These are phyloP conservation scores for Melolontha melolontha DNA, from an alignment of 2,888 invertebrate genomes.

Conservation along the genomic window DNA sequence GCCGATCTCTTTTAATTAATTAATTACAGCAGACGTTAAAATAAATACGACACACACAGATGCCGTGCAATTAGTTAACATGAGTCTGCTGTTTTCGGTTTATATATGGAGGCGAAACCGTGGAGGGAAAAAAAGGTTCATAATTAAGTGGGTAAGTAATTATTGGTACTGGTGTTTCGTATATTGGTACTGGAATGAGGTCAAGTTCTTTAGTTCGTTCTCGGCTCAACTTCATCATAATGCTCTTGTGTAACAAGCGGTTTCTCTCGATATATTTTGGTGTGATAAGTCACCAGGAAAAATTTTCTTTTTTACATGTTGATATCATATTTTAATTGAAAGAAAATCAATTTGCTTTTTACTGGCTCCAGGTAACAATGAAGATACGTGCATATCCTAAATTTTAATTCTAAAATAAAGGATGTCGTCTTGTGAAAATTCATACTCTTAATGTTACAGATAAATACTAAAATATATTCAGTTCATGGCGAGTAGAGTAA, in stretches of 20 bases:
- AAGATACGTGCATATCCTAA: too few species aligned
- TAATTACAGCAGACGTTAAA: constrained; percentile 30
- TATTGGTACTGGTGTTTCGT: constrained; percentile 25
- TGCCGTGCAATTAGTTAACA: constrained; percentile 34
- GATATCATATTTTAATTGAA: too few species aligned
- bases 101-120: constrained; percentile 30
- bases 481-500: too few species aligned
- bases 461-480: too few species aligned
- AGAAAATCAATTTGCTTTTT: too few species aligned
- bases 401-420: too few species aligned
- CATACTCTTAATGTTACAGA: too few species aligned
- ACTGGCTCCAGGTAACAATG: too few species aligned
- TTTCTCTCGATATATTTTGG: neutral
- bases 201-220: constrained; percentile 17
- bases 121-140: constrained; percentile 17
- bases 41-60: constrained; percentile 34
- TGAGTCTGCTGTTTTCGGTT: constrained; percentile 34
- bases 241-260: neutral
- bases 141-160: constrained; percentile 38
- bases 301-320: too few species aligned
- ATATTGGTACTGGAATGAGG: constrained; percentile 19
- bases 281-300: neutral
- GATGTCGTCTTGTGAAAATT: too few species aligned
- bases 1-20: constrained; percentile 37
- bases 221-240: neutral